These are phyloP conservation scores for Chirona hameri DNA, from an alignment of 2,888 invertebrate species.

Conservation along the genomic window DNA sequence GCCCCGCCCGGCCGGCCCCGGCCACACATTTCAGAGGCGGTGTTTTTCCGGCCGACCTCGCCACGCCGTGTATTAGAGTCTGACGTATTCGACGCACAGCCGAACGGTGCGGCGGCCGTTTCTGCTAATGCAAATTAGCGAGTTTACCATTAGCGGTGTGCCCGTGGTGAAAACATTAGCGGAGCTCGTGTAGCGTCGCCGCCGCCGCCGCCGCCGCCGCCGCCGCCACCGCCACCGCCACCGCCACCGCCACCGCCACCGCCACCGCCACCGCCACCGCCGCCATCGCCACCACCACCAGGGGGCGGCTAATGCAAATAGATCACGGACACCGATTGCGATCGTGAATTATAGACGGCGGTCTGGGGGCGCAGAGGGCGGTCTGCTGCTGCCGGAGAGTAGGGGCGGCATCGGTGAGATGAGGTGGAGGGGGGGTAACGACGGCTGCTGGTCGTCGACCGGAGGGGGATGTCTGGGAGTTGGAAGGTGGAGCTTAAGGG, in stretches of 20 bases:
- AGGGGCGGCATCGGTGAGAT: background rate
- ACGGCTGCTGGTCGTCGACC: too few relatives aligned
- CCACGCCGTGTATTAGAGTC: background rate
- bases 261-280: background rate
- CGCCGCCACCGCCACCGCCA: background rate
- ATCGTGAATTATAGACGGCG: constrained; percentile 22
- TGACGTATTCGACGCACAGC: background rate
- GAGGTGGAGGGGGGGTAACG: background rate
- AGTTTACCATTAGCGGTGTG: background rate
- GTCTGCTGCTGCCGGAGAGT: background rate
- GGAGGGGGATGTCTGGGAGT: too few relatives aligned
- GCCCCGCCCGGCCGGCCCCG: background rate
- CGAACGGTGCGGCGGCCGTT: background rate
- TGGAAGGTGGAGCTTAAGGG: too few relatives aligned
- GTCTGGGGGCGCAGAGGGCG: background rate
- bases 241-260: background rate
- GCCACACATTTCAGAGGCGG: background rate
- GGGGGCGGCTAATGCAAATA: constrained; percentile 3
- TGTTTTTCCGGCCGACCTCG: background rate
- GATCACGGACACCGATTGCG: background rate
- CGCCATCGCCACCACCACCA: background rate
- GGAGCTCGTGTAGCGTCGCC: background rate
- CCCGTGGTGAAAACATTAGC: background rate
- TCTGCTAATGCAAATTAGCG: background rate
- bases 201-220: background rate